Base-by-base conservation (phyloP, 2,113 vertebrate species). In the Panthera tigris region DNA sequence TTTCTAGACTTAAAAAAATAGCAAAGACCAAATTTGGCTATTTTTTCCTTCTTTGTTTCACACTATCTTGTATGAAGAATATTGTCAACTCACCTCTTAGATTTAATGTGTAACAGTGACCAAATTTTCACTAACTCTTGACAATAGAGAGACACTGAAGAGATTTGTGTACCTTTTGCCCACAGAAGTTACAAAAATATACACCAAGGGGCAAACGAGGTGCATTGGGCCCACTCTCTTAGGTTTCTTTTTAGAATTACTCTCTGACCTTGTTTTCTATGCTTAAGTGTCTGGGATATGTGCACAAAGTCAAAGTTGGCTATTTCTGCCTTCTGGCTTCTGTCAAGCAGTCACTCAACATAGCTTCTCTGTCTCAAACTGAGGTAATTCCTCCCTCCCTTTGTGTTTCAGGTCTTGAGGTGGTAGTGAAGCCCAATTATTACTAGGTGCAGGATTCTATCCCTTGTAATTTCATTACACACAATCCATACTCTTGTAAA, bases 201-300 rank as follows among this genome's bases (percentile, higher is more conserved):
- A 52, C 15, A 39, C 39, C 0, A 1, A 82, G 82, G 16, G 29
- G 12, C 14, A 66, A 41, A 33, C 4, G 3, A 1, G 6, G 8
- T 27, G 0, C 7, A 12, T 0, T 31, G 29, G 41, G 18, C 41
- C 25, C 36, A 7, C 7, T 63, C 39, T 73, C 2, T 61, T 6
- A n/a, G 50, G 13, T 36, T 18, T 52, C 39, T 76, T 45, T 80
- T 52, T 78, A 57, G 21, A 91, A 31, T 21, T 7, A 29, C 25
- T 25, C 21, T 87, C 21, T 89, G n/a, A 65, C 11, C 7, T 39
- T 74, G 11, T 80, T 84, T 57, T 69, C 41, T 36, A 3, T 8
- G 11, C 55, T 0, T 31, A 45, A 1, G 4, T 33, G 1, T 63
- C n/a, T 63, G 29, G n/a, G 5, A 29, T 50, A 25, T 83, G 23